Conservation (phyloP, 2,113 vertebrate species). For the Dendrocopos noguchii region DNA sequence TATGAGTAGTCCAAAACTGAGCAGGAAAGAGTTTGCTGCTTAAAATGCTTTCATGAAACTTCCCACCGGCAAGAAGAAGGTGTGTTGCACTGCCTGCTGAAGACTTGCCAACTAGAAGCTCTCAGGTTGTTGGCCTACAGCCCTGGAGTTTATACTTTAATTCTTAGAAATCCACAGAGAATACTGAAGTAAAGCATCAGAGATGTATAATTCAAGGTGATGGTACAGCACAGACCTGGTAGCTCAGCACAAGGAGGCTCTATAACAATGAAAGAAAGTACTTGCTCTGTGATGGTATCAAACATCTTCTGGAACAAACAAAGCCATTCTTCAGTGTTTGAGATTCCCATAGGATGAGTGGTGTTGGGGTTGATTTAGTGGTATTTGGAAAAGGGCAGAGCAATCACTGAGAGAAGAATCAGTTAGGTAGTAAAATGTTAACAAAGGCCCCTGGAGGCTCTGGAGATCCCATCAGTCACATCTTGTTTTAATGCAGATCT, state of each 20-base stretch:
- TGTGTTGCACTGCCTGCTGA: neutral
- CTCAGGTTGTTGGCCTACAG: neutral
- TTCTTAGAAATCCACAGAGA: neutral
- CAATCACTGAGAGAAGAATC: neutral
- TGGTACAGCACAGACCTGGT: neutral
- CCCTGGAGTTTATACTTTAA: neutral
- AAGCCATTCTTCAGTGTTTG: neutral
- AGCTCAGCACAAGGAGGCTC: neutral
- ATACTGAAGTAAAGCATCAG: neutral
- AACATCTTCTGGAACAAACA: neutral
- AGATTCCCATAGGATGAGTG: neutral
- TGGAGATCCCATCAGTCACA: neutral
- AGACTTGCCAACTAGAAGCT: neutral
- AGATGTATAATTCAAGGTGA: neutral
- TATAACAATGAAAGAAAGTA: neutral
- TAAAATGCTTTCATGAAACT: neutral
- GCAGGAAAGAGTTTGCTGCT: neutral
- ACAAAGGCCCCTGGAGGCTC: neutral
- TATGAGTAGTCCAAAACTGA: neutral
- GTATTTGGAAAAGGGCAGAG: neutral
- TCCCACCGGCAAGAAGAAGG: neutral
- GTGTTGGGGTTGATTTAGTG: neutral
- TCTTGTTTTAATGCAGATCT: neutral
- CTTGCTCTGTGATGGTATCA: neutral
- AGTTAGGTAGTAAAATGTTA: neutral